A percentile compares a stretch with the other conserved stretches of the same genome.
phyloP scores from a whole-genome alignment of 2,797 vertebrate species.

The Eulemur mongoz region DNA sequence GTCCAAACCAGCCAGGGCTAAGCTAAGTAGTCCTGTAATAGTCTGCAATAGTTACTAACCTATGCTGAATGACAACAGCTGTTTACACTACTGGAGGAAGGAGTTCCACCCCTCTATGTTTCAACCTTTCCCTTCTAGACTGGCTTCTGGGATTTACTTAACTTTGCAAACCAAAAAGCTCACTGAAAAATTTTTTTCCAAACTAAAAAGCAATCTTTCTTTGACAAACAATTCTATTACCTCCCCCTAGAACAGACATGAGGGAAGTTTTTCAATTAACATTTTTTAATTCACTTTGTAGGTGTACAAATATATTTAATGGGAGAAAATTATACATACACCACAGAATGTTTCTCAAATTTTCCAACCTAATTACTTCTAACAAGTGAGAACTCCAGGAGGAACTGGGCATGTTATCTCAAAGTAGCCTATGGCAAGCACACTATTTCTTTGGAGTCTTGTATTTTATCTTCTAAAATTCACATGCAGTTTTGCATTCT shows the following conservation, averaged over 20 bases:
- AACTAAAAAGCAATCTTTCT: neutral
- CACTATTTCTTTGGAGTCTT: neutral
- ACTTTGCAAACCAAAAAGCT: neutral
- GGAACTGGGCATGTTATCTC: neutral
- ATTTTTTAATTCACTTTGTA: neutral
- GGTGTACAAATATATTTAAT: neutral
- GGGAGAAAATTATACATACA: neutral
- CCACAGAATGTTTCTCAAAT: neutral
- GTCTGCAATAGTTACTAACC: neutral
- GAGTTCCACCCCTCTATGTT: neutral
- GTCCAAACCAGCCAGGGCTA: neutral
- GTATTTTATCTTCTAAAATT: constrained; percentile 41
- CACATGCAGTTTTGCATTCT: neutral
- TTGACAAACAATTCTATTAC: constrained; percentile 1
- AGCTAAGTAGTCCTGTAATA: neutral
- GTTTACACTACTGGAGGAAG: neutral
- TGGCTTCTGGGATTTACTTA: neutral
- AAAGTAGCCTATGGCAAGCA: neutral
- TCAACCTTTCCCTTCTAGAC: neutral
- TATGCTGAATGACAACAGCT: neutral
- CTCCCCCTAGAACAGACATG: neutral
- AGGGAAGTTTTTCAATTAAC: neutral
- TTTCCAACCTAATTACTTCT: constrained; percentile 30
- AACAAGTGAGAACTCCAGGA: constrained; percentile 24
- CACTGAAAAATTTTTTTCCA: neutral